Conservation (phyloP, 2,888 invertebrate species). For the Argyresthia albistria region DNA sequence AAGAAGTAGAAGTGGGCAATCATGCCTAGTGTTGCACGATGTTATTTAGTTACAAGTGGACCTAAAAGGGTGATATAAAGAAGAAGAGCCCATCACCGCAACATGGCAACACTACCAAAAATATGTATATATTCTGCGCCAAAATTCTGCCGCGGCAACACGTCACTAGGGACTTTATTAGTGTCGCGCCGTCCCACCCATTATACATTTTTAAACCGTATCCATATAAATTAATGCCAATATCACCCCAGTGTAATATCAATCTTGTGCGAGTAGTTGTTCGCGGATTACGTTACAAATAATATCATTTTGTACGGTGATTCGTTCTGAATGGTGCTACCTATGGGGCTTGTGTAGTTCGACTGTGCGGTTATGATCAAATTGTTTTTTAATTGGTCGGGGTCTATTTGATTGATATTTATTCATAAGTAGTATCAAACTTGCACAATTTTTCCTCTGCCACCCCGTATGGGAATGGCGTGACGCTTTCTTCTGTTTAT, state of each 20-base stretch:
- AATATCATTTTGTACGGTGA: constrained; percentile 72
- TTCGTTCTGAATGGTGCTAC: constrained; percentile 67
- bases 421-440: no score
- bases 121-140: constrained; percentile 27
- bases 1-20: no score
- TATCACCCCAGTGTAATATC: constrained; percentile 67
- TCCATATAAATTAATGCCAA: constrained; percentile 72
- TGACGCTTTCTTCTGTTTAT: no score
- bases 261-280: constrained; percentile 60
- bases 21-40: no score
- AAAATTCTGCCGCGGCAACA: constrained; percentile 31
- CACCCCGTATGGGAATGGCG: no score
- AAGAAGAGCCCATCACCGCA: no score
- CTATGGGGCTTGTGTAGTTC: constrained; percentile 25
- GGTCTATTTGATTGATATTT: no score
- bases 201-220: constrained; percentile 73
- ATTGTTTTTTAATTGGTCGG: no score
- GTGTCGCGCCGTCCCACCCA: constrained; percentile 42
- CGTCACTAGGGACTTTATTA: constrained; percentile 58
- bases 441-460: no score
- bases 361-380: not conserved
- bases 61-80: no score
- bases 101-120: constrained; percentile 7
- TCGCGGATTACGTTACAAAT: constrained; percentile 72
- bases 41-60: no score